Conservation (phyloP, 2,888 invertebrate species). For the Alloplasta piceator region DNA sequence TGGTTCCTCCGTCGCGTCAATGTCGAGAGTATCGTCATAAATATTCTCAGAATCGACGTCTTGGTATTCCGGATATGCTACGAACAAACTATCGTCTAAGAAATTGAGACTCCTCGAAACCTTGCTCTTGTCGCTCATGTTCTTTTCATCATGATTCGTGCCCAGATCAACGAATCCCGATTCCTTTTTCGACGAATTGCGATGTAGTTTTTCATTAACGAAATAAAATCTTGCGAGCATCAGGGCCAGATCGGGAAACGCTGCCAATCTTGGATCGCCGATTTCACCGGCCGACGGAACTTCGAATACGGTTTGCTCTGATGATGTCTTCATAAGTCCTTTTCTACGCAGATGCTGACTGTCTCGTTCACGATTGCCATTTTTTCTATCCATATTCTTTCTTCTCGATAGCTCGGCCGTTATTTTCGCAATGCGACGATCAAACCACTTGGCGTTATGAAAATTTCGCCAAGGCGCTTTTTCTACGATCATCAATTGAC, state of each 20-base stretch:
- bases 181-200: slow-evolving; percentile 10
- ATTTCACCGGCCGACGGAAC: slow-evolving; percentile 55
- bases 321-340: background rate
- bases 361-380: background rate
- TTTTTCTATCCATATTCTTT: background rate
- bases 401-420: slow-evolving; percentile 5
- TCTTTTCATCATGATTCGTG: background rate
- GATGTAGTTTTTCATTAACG: background rate
- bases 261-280: slow-evolving; percentile 45
- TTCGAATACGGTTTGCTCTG: slow-evolving; percentile 21
- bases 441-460: slow-evolving; percentile 57
- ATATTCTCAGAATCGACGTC: background rate
- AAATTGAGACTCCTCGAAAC: background rate
- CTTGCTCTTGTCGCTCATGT: slow-evolving; percentile 1
- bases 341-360: background rate
- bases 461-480: slow-evolving; percentile 59
- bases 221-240: background rate
- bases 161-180: slow-evolving; percentile 26
- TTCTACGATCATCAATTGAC: slow-evolving; percentile 62
- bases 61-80: slow-evolving; percentile 54
- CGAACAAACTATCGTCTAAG: slow-evolving; percentile 37
- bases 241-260: slow-evolving; percentile 48
- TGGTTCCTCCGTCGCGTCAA: background rate
- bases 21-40: slow-evolving; percentile 1
- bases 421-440: slow-evolving; percentile 36